Conservation (phyloP, 2,113 vertebrate species). For the Sturnus vulgaris region DNA sequence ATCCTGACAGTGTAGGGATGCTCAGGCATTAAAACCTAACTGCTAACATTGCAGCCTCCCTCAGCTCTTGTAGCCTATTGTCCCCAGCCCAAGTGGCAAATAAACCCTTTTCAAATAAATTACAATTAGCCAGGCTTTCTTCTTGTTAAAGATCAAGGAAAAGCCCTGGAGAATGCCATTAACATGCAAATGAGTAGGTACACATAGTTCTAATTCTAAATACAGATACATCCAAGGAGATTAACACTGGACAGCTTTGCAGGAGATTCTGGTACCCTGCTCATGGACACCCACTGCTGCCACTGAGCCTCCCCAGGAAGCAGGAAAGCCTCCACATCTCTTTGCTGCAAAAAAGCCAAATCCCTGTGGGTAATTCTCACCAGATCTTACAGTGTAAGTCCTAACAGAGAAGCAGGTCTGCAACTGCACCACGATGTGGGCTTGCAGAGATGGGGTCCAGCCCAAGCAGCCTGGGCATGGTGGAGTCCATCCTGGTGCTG, state of each 20-base stretch:
- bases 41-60: not conserved
- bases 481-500: not conserved
- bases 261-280: not conserved
- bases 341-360: not conserved
- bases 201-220: slow-evolving; percentile 13
- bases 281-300: not conserved
- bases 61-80: not conserved
- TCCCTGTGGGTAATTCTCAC: not conserved
- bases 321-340: not conserved
- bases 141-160: slow-evolving; percentile 46
- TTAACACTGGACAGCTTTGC: not conserved
- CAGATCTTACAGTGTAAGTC: not conserved
- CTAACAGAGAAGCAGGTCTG: not conserved
- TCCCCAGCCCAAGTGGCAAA: slow-evolving; percentile 39
- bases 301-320: not conserved
- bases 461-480: not conserved
- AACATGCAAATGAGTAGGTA: slow-evolving; percentile 46
- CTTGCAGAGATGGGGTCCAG: accelerated
- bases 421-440: accelerated
- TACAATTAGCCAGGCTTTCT: slow-evolving; percentile 45
- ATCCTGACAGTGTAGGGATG: not conserved
- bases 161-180: slow-evolving; percentile 47
- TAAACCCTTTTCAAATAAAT: slow-evolving; percentile 44
- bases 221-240: not conserved
- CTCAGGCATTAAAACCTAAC: not conserved